Percentiles rank a stretch among this genome's conserved stretches.
Conservation (phyloP, 2,888 invertebrate species). For the Lasioglossum vierecki region DNA sequence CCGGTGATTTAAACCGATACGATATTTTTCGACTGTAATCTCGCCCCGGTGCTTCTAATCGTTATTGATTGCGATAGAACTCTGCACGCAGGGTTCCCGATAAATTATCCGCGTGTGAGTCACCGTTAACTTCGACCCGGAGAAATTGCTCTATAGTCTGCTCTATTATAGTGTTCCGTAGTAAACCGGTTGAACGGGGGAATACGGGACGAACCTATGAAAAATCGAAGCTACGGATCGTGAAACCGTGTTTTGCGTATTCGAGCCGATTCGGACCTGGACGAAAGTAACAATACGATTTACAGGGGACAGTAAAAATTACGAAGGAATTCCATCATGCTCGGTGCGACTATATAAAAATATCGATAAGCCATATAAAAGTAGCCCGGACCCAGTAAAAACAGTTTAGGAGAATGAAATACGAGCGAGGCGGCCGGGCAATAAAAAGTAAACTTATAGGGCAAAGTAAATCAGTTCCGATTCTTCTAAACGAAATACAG, state of each 20-base stretch:
- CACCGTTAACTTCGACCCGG: constrained; percentile 46
- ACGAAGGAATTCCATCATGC: not conserved
- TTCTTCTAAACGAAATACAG: constrained; percentile 52
- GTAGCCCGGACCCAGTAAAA: constrained; percentile 33
- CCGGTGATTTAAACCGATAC: constrained; percentile 73
- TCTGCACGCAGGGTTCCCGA: constrained; percentile 66
- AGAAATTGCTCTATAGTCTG: not conserved
- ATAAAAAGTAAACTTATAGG: constrained; percentile 45
- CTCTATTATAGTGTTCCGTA: not conserved
- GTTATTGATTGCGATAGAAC: constrained; percentile 70
- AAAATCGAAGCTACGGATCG: not conserved
- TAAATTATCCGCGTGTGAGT: constrained; percentile 70
- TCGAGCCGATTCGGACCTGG: not conserved
- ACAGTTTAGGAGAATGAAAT: constrained; percentile 34
- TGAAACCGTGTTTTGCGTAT: too few species aligned
- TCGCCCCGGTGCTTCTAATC: constrained; percentile 65
- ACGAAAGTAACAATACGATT: not conserved
- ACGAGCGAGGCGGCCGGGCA: constrained; percentile 10
- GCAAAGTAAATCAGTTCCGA: constrained; percentile 49
- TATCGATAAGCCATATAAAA: constrained; percentile 51
- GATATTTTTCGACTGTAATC: constrained; percentile 55
- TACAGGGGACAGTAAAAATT: constrained; percentile 2
- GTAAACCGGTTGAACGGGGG: not conserved
- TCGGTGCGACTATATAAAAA: constrained; percentile 27
- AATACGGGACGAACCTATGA: not conserved